Evolutionary conservation across 1,140 invertebrate species (phyloP).

Genomic region (Scaptomyza montana): DNA sequence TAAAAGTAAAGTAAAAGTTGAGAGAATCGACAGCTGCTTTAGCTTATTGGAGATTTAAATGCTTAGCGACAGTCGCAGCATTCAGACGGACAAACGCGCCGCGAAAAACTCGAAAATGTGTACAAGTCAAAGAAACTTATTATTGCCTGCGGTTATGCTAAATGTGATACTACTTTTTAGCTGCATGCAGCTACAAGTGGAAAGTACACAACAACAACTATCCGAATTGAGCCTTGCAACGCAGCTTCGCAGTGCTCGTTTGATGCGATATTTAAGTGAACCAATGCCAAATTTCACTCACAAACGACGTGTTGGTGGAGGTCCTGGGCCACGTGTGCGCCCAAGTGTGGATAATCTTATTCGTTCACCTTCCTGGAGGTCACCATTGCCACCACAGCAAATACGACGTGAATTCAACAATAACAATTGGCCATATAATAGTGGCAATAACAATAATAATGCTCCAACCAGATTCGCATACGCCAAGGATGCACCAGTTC

Average conservation of each 20-base stretch:
- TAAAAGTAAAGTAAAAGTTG: constrained; percentile 61
- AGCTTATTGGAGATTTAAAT: constrained; percentile 63
- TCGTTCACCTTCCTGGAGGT: constrained; percentile 22
- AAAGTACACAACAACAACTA: constrained; percentile 13
- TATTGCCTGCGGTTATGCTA: constrained; percentile 12
- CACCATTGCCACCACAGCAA: constrained; percentile 34
- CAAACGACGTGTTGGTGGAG: constrained; percentile 30
- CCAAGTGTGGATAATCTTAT: constrained; percentile 45
- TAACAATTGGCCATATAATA: constrained; percentile 42
- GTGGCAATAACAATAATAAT: constrained; percentile 11
- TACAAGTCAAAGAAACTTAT: constrained; percentile 17
- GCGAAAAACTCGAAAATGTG: constrained; percentile 49
- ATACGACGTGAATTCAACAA: constrained; percentile 55
- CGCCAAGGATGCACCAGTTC: constrained; percentile 56
- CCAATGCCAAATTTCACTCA: constrained; percentile 44
- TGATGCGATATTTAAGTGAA: constrained; percentile 64
- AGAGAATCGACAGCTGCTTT: constrained; percentile 45
- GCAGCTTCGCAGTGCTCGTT: constrained; percentile 34
- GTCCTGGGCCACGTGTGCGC: constrained; percentile 35
- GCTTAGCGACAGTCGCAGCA: constrained; percentile 63
- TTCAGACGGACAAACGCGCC: constrained; percentile 62
- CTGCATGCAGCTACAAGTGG: constrained; percentile 35
- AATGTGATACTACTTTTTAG: constrained; percentile 30
- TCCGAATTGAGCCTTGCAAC: not conserved
- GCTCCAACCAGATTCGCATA: constrained; percentile 54